Percentiles rank a stretch among this genome's conserved stretches.
Conservation (phyloP, 2,888 invertebrate species). For the Amphipyra berbera region DNA sequence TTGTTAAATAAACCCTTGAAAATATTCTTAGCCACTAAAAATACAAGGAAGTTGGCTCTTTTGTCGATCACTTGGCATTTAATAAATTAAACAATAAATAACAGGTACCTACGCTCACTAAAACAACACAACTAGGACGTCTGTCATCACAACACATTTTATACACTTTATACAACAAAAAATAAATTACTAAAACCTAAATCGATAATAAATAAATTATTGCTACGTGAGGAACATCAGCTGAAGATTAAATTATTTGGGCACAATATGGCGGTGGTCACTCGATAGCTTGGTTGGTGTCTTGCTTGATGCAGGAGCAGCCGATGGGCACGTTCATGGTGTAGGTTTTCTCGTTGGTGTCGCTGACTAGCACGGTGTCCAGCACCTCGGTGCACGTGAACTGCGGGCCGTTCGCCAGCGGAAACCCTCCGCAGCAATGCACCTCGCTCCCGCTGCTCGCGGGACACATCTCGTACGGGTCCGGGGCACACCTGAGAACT, state of each 20-base stretch:
- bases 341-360: not conserved
- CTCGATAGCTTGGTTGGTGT: conserved; percentile 27
- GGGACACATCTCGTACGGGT: conserved; percentile 53
- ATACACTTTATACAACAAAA: not conserved
- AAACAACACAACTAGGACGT: not conserved
- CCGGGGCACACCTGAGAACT: conserved; percentile 66
- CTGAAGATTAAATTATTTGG: not conserved
- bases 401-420: conserved; percentile 2
- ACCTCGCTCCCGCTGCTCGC: conserved; percentile 11
- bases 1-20: too few relatives aligned
- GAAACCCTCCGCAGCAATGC: conserved; percentile 40
- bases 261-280: not conserved
- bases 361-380: conserved; percentile 38
- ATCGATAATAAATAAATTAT: conserved; percentile 30
- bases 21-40: too few relatives aligned
- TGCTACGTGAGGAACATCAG: conserved; percentile 35
- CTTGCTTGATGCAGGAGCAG: conserved; percentile 50
- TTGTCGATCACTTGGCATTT: not conserved
- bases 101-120: not conserved
- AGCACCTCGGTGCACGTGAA: conserved; percentile 50
- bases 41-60: too few relatives aligned
- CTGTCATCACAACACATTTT: too few relatives aligned
- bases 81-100: not conserved
- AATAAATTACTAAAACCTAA: conserved; percentile 38
- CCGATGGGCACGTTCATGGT: conserved; percentile 47